A percentile compares a stretch with the other conserved stretches of the same genome.
phyloP scores from a whole-genome alignment of 2,888 invertebrate species.

The Vanessa cardui region DNA sequence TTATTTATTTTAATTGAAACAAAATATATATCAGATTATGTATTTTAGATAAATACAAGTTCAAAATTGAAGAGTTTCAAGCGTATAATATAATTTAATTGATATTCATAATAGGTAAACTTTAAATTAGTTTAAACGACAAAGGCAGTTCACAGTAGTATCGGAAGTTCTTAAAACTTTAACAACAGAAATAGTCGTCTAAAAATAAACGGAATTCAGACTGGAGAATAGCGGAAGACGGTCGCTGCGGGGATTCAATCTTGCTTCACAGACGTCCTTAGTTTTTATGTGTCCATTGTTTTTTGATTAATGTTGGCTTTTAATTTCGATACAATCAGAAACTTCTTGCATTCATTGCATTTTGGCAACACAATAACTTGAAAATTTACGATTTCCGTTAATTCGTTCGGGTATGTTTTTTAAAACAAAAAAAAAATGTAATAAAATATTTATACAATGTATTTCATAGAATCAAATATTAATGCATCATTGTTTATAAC shows the following conservation, averaged over 20 bases:
- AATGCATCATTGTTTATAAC: conserved; percentile 14
- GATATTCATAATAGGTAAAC: too few species aligned
- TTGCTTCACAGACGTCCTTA: conserved; percentile 39
- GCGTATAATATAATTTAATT: too few species aligned
- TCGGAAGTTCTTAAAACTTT: not conserved
- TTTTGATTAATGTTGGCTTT: conserved; percentile 12
- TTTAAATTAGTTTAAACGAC: too few species aligned
- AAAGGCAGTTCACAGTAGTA: too few species aligned
- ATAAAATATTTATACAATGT: not conserved
- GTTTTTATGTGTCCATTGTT: conserved; percentile 34
- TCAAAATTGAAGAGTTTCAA: too few species aligned
- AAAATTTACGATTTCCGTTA: not conserved
- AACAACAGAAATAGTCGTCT: not conserved
- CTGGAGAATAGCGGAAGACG: not conserved
- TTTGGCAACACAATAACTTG: conserved; percentile 3
- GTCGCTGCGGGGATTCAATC: conserved; percentile 12
- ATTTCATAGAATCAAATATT: not conserved
- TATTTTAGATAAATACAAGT: too few species aligned
- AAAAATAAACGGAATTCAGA: conserved; percentile 1
- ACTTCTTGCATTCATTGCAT: not conserved
- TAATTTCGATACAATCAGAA: conserved; percentile 9
- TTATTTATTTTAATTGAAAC: too few species aligned
- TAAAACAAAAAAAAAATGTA: not conserved
- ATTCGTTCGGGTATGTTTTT: not conserved
- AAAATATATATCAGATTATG: too few species aligned